phyloP scores from a whole-genome alignment of 2,797 vertebrate species.

The Ataeniobius toweri region DNA sequence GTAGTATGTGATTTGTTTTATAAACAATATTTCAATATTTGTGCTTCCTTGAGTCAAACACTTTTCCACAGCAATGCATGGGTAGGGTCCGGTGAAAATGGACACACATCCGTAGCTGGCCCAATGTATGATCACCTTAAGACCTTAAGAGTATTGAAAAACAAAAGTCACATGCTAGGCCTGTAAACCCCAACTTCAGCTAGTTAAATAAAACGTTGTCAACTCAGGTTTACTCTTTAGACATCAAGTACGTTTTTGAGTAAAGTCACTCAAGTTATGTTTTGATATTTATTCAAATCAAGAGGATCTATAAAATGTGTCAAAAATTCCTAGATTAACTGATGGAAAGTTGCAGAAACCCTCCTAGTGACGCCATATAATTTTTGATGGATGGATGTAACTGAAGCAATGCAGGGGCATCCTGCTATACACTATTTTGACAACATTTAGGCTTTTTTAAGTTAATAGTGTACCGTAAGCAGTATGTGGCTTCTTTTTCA shows the following conservation, averaged over 20 bases:
- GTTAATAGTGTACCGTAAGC: background rate
- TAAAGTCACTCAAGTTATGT: background rate
- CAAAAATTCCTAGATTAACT: background rate
- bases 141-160: too few species aligned
- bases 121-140: too few species aligned
- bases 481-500: constrained; percentile 15
- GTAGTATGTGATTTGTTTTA: background rate
- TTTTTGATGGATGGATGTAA: background rate
- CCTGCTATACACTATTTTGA: background rate
- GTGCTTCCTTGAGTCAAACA: constrained; percentile 2
- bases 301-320: background rate
- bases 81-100: background rate
- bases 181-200: too few species aligned
- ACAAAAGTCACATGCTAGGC: too few species aligned
- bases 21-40: background rate
- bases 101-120: background rate
- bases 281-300: background rate
- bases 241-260: background rate
- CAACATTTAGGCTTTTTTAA: background rate
- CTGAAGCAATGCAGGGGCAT: background rate
- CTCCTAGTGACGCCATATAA: background rate
- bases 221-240: background rate
- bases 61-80: background rate
- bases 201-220: too few species aligned
- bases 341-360: background rate